Conservation (phyloP, 2,113 vertebrate genomes). For the Hippoglossus stenolepis region DNA sequence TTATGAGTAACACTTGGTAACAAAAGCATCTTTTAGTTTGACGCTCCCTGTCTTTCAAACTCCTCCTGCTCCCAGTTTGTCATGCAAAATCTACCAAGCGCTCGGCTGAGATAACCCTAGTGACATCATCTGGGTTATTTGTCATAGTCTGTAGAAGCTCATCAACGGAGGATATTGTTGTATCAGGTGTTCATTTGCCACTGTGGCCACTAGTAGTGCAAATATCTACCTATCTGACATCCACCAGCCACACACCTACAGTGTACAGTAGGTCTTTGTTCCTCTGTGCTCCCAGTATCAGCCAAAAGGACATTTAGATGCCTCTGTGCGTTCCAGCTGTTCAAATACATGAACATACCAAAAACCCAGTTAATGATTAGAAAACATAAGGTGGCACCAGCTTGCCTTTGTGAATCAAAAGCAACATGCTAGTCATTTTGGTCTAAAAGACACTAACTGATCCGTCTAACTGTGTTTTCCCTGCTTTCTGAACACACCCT, state of each 20-base stretch:
- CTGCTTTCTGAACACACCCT: conserved; percentile 28
- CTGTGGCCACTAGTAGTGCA: neutral
- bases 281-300: neutral
- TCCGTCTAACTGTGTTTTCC: neutral
- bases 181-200: neutral
- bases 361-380: neutral
- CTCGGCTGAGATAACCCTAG: neutral
- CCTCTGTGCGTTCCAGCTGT: neutral
- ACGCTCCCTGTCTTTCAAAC: neutral
- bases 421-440: too few relatives aligned
- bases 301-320: neutral
- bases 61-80: neutral
- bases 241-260: neutral
- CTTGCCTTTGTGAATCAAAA: too few relatives aligned
- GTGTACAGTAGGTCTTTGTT: neutral
- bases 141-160: too few relatives aligned
- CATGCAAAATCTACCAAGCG: neutral
- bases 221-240: neutral
- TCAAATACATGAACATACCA: neutral
- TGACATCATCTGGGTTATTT: neutral
- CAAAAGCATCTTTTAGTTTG: neutral
- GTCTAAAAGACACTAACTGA: too few relatives aligned
- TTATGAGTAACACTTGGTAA: neutral
- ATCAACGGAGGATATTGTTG: too few relatives aligned
- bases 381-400: conserved; percentile 1